Base-by-base conservation (phyloP, 2,888 invertebrate genomes). In the Hemaris fuciformis region DNA sequence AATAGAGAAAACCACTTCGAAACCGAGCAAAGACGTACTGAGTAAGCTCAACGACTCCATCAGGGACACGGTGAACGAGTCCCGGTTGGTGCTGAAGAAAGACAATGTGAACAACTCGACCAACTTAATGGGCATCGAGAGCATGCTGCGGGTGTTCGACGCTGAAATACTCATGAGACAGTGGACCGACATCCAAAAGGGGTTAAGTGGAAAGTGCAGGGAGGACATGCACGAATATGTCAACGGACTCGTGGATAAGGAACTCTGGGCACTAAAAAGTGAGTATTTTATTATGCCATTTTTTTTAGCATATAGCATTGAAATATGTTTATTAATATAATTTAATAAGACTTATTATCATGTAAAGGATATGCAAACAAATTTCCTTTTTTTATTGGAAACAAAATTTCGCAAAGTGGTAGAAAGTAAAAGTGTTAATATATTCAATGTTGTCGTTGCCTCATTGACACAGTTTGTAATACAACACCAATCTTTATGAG, bases 191-290 rank as follows among this genome's bases (percentile, higher is more conserved):
- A 85, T 93, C 45, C 91, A 92, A 63, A 87, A 86, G 38, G 83
- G 79, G 38, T 80, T 95, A 63, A 80, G 85, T 2, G 86, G 89
- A 0, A 83, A 87, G 43, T 96, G 96, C 74, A 84, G 84, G 57
- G 84, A 84, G 27, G 94, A 95, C 67, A 83, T 95, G 86, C 93
- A 94, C 72, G 81, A 85, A 41, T 96, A 95, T 76, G 89, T 96
- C 43, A 86, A 90, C 10, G 95, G 94, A 1, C 85, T 96, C 38
- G 78, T 81, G 62, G 88, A 90, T 56, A 94, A 94, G 60, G 89
- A 93, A 59, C 88, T 94, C 8, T 96, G 96, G 96, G 96, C 96
- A 5, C 91, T 95, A 53, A 95, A 95, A 85, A 95, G 96, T 96
- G 84, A 95, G 95, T 94, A 34, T 45, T 65, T 66, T 66, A 70